Base-by-base conservation (phyloP, 1,140 invertebrate genomes). In the Sarcophaga bullata region DNA sequence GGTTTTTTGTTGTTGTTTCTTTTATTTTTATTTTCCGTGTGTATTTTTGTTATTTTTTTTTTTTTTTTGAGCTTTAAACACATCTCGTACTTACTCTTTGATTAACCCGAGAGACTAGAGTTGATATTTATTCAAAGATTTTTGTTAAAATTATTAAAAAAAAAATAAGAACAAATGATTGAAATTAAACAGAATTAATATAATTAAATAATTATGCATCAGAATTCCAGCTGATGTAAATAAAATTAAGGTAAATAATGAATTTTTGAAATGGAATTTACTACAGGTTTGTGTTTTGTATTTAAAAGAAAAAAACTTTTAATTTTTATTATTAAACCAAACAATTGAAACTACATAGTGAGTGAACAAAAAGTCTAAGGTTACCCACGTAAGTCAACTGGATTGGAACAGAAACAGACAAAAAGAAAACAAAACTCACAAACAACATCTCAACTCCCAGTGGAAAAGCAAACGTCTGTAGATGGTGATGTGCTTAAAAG, bases 361-460 rank as follows among this genome's bases (percentile, higher is more conserved):
- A 78, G 48, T 50, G 17, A 17, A 50, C 50, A 19, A 47, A 78
- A 78, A 78, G 48, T 78, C 75, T 78, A 78, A 78, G 75, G 75
- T 78, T 78, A 78, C 75, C 48, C 49, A 78, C 75, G 75, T 78
- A 78, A 50, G n/a, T 78, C 25, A 78, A 78, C 75, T 46, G 75
- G 52, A 78, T 46, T 78, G 75, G 49, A 78, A 78, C 73, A 50
- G 48, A 78, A 47, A n/a, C 46, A 46, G 54, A 7, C 7, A 68
- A 7, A 68, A 19, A 58, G 8, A 68, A 19, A 19, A 52, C 6
- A 10, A 6, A n/a, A 68, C 62, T 19, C 15, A 68, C 4, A n/a
- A 68, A 25, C 62, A 68, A 25, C 62, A 25, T 19, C 62, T 37
- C 25, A 37, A 37, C 25, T 68, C 62, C n/a, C 62, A 68, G 62